Percentiles rank a stretch among this genome's conserved stretches.
phyloP scores from a whole-genome alignment of 2,113 vertebrate genomes.

The Malurus elegans region DNA sequence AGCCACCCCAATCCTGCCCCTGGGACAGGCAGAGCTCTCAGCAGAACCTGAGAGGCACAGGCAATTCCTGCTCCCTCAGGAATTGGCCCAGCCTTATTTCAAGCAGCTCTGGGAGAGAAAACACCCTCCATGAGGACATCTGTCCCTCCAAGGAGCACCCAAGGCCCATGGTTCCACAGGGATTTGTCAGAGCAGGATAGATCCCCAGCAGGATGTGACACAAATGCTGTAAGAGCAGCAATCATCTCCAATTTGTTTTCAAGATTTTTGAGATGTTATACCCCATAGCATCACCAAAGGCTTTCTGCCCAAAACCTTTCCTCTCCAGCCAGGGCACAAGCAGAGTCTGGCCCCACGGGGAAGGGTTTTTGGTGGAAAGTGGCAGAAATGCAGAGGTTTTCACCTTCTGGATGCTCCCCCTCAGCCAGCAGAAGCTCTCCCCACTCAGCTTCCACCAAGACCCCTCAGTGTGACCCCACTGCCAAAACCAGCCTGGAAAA shows the following conservation, averaged over 20 bases:
- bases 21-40: not conserved
- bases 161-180: rapidly evolving
- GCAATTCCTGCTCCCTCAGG: not conserved
- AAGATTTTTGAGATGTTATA: not conserved
- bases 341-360: rapidly evolving
- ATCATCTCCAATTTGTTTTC: not conserved
- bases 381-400: not conserved
- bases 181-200: not conserved
- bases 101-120: not conserved
- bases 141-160: not conserved
- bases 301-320: not conserved
- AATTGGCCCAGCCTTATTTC: not conserved
- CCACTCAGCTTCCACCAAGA: not conserved
- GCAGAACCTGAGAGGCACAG: not conserved
- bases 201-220: not conserved
- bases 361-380: not conserved
- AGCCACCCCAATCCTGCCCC: not conserved
- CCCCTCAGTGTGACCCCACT: rapidly evolving
- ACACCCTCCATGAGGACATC: not conserved
- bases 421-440: not conserved
- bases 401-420: not conserved
- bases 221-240: not conserved
- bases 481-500: not conserved
- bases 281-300: no score
- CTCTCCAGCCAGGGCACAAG: not conserved